A percentile compares a stretch with the other conserved stretches of the same genome.
Evolutionary conservation across 2,888 invertebrate species (phyloP).

Genomic region (Dolomedes plantarius): DNA sequence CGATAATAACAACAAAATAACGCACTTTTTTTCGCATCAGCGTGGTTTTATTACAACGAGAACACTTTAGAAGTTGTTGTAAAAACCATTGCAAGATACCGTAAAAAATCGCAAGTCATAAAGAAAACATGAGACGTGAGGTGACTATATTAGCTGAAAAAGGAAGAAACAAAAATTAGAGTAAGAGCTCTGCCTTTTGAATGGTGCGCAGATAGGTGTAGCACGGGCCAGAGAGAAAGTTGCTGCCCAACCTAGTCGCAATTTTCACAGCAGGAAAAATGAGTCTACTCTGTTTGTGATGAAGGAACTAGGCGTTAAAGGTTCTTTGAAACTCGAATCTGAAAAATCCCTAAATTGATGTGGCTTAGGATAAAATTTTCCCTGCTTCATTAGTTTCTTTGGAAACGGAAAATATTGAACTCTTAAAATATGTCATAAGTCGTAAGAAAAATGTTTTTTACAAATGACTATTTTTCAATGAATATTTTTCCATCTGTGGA

Average conservation of each 20-base stretch:
- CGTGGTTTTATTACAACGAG: constrained; percentile 25
- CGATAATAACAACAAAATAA: constrained; percentile 6
- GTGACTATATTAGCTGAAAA: constrained; percentile 21
- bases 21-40: constrained; percentile 13
- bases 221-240: not conserved
- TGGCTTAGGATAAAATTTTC: not conserved
- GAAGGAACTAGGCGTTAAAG: not conserved
- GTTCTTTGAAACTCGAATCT: not conserved
- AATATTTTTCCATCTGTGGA: no score
- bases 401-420: not conserved
- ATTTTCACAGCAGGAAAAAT: constrained; percentile 54
- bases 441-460: no score
- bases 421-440: no score
- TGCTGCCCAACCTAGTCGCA: constrained; percentile 37
- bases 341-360: not conserved
- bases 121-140: constrained; percentile 33
- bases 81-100: constrained; percentile 8
- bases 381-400: not conserved
- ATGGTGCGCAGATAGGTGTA: constrained; percentile 7
- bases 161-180: constrained; percentile 27
- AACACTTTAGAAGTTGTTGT: constrained; percentile 16
- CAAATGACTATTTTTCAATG: no score
- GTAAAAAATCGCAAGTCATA: constrained; percentile 20
- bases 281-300: constrained; percentile 6
- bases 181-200: constrained; percentile 2